Evolutionary conservation across 1,140 invertebrate species (phyloP).

Genomic region (Coptotermes formosanus): DNA sequence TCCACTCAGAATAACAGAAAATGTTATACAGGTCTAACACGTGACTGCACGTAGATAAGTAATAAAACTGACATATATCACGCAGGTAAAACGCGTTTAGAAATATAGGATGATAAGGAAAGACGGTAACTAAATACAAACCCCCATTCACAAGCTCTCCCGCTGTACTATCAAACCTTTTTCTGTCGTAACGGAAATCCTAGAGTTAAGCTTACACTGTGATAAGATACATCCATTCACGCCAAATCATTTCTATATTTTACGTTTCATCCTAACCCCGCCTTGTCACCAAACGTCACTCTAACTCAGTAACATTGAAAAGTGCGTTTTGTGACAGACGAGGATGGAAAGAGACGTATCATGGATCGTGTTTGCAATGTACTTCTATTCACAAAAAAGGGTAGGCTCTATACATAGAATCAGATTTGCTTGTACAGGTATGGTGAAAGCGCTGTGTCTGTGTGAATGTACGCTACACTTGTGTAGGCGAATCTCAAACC

Average conservation of each 20-base stretch:
- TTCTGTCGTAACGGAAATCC: neutral
- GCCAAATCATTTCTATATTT: constrained; percentile 17
- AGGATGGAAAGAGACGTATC: neutral
- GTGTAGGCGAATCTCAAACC: neutral
- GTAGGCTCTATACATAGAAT: neutral
- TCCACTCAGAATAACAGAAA: too few relatives aligned
- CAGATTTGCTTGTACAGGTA: neutral
- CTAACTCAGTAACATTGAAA: constrained; percentile 11
- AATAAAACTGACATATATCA: too few relatives aligned
- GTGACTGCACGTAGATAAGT: too few relatives aligned
- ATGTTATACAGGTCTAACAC: too few relatives aligned
- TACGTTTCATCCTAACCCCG: neutral
- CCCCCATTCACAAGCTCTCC: neutral
- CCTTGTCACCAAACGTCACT: neutral
- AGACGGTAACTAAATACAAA: too few relatives aligned
- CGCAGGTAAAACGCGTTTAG: too few relatives aligned
- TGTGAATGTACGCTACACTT: neutral
- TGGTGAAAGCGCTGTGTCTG: neutral
- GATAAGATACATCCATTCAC: neutral
- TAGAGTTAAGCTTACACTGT: neutral
- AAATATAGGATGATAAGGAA: too few relatives aligned
- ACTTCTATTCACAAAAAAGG: constrained; percentile 2
- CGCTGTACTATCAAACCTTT: neutral
- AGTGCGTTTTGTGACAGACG: neutral
- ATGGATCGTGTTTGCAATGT: neutral